These are phyloP conservation scores for Fundulus diaphanus DNA, from an alignment of 2,797 vertebrate genomes.

Conservation along the genomic window DNA sequence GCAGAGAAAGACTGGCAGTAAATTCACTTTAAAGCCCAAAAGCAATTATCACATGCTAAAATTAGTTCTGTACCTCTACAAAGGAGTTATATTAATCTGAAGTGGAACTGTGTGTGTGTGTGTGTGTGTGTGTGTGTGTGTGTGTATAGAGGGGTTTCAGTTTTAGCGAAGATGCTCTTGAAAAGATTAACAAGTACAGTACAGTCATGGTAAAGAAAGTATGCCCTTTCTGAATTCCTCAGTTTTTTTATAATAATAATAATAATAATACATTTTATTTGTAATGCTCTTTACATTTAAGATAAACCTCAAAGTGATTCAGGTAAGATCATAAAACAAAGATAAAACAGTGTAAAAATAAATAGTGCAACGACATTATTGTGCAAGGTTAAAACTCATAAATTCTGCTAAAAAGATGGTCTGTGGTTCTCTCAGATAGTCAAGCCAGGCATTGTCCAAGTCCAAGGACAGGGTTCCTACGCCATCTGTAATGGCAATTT, in stretches of 20 bases:
- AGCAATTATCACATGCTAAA: conserved; percentile 58
- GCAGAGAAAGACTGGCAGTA: conserved; percentile 15
- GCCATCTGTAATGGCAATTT: not conserved
- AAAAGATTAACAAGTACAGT: not conserved
- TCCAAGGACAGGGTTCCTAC: too few relatives aligned
- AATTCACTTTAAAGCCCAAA: conserved; percentile 30
- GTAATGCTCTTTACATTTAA: too few relatives aligned
- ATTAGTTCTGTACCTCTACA: conserved; percentile 39
- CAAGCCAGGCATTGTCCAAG: too few relatives aligned
- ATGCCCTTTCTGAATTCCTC: not conserved
- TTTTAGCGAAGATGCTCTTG: not conserved
- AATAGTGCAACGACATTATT: too few relatives aligned
- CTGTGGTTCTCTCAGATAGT: too few relatives aligned
- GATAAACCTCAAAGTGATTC: too few relatives aligned
- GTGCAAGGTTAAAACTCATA: too few relatives aligned
- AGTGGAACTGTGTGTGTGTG: conserved; percentile 13
- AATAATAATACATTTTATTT: too few relatives aligned
- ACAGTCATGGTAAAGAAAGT: not conserved
- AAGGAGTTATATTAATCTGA: conserved; percentile 31
- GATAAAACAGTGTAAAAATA: too few relatives aligned
- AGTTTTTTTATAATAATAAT: not conserved
- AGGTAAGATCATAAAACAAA: too few relatives aligned
- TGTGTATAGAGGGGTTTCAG: not conserved
- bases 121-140: not conserved
- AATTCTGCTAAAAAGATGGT: too few relatives aligned